phyloP scores from a whole-genome alignment of 92 coral and sea anemone genomes.

The Parazoanthus darwini region DNA sequence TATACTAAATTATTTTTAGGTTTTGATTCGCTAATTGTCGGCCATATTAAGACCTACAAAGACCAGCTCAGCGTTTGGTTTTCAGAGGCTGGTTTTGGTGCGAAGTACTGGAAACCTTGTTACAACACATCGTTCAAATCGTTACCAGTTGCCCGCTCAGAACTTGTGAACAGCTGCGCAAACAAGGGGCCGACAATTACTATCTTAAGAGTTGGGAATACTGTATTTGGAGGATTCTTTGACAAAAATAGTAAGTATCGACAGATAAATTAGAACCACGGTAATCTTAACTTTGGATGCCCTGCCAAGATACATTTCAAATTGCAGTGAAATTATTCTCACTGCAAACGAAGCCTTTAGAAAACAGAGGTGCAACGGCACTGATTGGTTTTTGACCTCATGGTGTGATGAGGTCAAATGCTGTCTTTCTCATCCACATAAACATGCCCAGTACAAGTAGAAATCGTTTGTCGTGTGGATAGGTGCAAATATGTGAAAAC shows the following conservation, averaged over 20 bases:
- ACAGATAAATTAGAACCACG: too few relatives aligned
- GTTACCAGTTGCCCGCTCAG: neutral
- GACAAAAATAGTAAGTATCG: neutral
- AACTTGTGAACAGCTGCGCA: neutral
- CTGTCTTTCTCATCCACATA: too few relatives aligned
- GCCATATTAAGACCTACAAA: neutral
- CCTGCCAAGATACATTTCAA: too few relatives aligned
- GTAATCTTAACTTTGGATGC: too few relatives aligned
- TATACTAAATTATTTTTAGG: neutral
- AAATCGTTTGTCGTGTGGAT: too few relatives aligned
- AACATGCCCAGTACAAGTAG: too few relatives aligned
- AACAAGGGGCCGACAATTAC: conserved; percentile 2
- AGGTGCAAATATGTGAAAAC: too few relatives aligned
- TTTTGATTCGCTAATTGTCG: neutral
- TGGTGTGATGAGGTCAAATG: too few relatives aligned
- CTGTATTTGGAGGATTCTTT: conserved; percentile 14
- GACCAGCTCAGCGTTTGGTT: neutral
- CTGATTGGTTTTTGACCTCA: too few relatives aligned
- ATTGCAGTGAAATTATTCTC: too few relatives aligned
- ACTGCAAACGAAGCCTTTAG: too few relatives aligned
- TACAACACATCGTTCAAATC: neutral
- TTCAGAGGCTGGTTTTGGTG: neutral
- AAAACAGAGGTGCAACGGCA: too few relatives aligned
- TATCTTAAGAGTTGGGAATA: neutral
- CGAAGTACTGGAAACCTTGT: neutral